Percentiles rank a stretch among this genome's conserved stretches.
These are phyloP conservation scores for Rhagologus leucostigma DNA, from an alignment of 2,113 vertebrate genomes.

Conservation along the genomic window DNA sequence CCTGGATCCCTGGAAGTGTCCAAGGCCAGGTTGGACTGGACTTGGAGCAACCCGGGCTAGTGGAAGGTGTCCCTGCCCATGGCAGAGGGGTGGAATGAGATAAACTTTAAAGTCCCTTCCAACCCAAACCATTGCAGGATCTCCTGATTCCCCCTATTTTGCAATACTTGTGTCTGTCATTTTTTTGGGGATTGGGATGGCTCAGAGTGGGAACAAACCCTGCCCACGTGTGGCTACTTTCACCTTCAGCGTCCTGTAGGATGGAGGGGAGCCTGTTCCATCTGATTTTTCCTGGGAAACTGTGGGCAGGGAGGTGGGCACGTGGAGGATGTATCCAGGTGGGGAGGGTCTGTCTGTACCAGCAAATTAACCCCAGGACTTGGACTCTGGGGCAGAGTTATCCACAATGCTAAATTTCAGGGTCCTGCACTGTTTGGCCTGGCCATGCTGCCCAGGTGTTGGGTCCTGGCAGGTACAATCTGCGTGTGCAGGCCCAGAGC, in stretches of 20 bases:
- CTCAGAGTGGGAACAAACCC: background rate
- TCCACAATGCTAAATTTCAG: background rate
- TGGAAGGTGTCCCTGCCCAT: background rate
- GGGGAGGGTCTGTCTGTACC: background rate
- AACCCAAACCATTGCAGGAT: background rate
- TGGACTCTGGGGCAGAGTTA: background rate
- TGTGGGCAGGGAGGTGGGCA: background rate
- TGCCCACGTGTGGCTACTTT: background rate
- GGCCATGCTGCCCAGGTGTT: background rate
- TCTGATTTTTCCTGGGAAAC: background rate
- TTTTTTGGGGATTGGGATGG: background rate
- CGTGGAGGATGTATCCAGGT: background rate
- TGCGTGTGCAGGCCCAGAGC: background rate
- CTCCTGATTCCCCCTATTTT: background rate
- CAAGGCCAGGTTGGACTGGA: fast-evolving
- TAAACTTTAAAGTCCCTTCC: background rate
- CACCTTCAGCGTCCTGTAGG: background rate
- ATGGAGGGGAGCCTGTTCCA: background rate
- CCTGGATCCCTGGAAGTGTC: background rate
- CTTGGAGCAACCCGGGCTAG: background rate
- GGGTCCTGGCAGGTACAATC: background rate
- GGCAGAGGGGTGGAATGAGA: background rate
- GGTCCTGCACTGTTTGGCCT: fast-evolving
- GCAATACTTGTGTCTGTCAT: background rate
- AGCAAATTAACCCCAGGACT: background rate